phyloP scores from a whole-genome alignment of 1,140 invertebrate species.

The Neuroterus valhalla region DNA sequence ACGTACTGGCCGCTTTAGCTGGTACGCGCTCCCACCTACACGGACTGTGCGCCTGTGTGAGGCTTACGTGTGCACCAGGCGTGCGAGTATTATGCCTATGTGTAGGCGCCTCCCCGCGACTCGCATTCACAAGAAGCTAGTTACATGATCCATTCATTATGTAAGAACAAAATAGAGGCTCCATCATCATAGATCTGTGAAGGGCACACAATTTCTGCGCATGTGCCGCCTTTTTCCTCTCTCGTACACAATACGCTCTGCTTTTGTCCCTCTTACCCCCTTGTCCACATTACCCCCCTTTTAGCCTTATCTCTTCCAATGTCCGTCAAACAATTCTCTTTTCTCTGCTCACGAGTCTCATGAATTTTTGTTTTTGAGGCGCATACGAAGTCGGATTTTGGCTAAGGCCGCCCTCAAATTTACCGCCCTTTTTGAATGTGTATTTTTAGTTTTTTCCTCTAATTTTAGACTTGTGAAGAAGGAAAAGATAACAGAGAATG shows the following conservation, averaged over 20 bases:
- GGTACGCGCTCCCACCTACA: conserved; percentile 36
- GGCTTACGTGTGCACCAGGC: conserved; percentile 23
- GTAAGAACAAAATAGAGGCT: conserved; percentile 75
- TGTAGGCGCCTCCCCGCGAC: conserved; percentile 54
- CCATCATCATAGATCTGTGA: conserved; percentile 70
- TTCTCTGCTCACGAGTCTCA: too few relatives aligned
- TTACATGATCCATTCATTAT: conserved; percentile 76
- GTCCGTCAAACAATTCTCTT: too few relatives aligned
- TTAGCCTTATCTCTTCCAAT: conserved; percentile 40
- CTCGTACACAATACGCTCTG: conserved; percentile 22
- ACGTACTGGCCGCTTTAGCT: conserved; percentile 54
- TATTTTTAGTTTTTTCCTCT: too few relatives aligned
- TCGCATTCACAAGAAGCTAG: conserved; percentile 53
- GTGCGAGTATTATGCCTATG: conserved; percentile 49
- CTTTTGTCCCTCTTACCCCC: too few relatives aligned
- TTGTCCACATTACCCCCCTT: conserved; percentile 27
- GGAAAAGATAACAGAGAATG: too few relatives aligned
- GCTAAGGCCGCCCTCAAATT: too few relatives aligned
- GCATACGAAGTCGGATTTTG: too few relatives aligned
- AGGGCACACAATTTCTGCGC: conserved; percentile 58
- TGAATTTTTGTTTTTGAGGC: too few relatives aligned
- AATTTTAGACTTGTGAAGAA: too few relatives aligned
- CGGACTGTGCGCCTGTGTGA: conserved; percentile 40
- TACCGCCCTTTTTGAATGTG: too few relatives aligned
- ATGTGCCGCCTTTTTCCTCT: conserved; percentile 6